These are phyloP conservation scores for Hippocampus guttulatus DNA, from an alignment of 2,113 vertebrate genomes.

Conservation along the genomic window DNA sequence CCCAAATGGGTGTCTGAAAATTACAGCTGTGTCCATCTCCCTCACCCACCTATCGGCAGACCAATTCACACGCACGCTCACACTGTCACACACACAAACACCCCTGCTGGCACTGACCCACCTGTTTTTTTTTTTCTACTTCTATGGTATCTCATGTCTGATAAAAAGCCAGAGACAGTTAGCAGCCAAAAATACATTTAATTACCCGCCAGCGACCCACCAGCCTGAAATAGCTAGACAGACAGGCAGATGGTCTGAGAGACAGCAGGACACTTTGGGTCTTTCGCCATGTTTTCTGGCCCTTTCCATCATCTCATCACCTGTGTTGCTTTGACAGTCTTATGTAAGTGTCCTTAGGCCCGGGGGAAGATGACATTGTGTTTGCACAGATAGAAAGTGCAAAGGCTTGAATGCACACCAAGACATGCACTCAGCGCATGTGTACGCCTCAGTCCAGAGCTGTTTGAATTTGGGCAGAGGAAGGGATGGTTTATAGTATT, in stretches of 20 bases:
- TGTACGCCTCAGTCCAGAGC: conserved; percentile 19
- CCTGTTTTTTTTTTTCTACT: conserved; percentile 54
- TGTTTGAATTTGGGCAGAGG: conserved; percentile 29
- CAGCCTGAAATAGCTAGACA: conserved; percentile 35
- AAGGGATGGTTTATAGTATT: conserved; percentile 13
- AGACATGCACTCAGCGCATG: conserved; percentile 9
- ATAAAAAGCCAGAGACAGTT: conserved; percentile 52
- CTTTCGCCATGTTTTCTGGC: conserved; percentile 43
- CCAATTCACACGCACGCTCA: conserved; percentile 52
- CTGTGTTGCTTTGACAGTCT: conserved; percentile 42
- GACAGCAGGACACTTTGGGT: conserved; percentile 14
- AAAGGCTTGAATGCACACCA: conserved; percentile 24
- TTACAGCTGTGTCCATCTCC: conserved; percentile 53
- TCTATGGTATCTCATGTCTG: conserved; percentile 51
- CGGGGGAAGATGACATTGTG: conserved; percentile 26
- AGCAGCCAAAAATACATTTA: conserved; percentile 63
- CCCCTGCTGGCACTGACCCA: conserved; percentile 57
- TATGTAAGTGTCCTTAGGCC: conserved; percentile 50
- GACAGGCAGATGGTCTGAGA: conserved; percentile 19
- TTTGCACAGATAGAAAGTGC: conserved; percentile 30
- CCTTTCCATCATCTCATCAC: conserved; percentile 41
- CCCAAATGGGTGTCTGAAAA: conserved; percentile 58
- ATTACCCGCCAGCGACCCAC: conserved; percentile 53
- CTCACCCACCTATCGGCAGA: conserved; percentile 53
- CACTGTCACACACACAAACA: conserved; percentile 55